Evolutionary conservation across 1,140 invertebrate species (phyloP).

Genomic region (Drosophila oshimai): DNA sequence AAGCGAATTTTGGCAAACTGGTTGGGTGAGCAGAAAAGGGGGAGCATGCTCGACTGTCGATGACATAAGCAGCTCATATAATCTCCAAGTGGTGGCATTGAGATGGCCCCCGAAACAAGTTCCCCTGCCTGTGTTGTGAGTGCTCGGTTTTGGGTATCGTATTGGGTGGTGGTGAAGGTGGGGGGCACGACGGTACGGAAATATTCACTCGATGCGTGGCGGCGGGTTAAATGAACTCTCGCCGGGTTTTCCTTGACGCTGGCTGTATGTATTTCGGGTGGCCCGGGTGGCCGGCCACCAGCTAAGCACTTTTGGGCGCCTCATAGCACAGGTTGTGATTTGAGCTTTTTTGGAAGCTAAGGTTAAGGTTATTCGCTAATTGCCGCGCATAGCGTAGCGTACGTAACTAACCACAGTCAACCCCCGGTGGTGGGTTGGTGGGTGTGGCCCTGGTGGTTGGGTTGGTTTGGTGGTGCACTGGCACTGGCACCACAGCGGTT

Average conservation of each 20-base stretch:
- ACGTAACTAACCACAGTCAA: constrained; percentile 70
- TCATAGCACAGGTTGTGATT: constrained; percentile 81
- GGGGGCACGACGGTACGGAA: background rate
- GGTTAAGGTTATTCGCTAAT: constrained; percentile 82
- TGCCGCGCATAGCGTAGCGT: constrained; percentile 30
- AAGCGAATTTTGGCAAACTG: constrained; percentile 51
- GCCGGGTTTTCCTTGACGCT: constrained; percentile 23
- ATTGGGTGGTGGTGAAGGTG: background rate
- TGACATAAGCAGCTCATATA: constrained; percentile 55
- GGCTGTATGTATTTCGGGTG: constrained; percentile 59
- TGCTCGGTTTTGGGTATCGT: background rate
- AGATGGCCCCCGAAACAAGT: constrained; percentile 54
- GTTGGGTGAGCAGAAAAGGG: background rate
- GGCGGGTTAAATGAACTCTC: constrained; percentile 62
- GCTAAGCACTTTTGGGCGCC: constrained; percentile 70
- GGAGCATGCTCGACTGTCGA: constrained; percentile 28
- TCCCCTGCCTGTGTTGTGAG: constrained; percentile 8
- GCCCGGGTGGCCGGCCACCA: constrained; percentile 53
- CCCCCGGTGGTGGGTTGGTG: constrained; percentile 1
- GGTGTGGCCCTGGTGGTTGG: constrained; percentile 12
- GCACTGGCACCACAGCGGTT: constrained; percentile 2
- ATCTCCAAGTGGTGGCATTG: constrained; percentile 62
- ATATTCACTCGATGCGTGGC: constrained; percentile 50
- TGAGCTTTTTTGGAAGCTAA: constrained; percentile 83
- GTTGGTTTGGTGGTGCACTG: constrained; percentile 15